Evolutionary conservation across 2,113 vertebrate species (phyloP).

Genomic region (Phalacrocorax pelagicus): DNA sequence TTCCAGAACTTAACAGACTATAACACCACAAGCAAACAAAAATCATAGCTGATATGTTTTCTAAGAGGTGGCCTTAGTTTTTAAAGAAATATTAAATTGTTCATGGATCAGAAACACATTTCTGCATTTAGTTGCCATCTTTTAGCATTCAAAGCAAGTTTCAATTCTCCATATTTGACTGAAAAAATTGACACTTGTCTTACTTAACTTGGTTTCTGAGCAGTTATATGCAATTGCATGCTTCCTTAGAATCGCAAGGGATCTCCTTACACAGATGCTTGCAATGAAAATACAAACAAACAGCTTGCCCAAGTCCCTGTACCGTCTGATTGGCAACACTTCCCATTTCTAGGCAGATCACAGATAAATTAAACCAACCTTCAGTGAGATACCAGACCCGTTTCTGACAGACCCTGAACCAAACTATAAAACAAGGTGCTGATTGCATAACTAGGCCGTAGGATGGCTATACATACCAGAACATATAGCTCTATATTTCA

Average conservation of each 20-base stretch:
- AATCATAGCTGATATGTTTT: background rate
- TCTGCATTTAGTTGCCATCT: background rate
- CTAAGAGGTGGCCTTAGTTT: background rate
- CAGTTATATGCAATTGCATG: background rate
- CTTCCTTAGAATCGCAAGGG: background rate
- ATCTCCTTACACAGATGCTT: background rate
- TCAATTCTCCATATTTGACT: background rate
- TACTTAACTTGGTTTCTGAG: background rate
- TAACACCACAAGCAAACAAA: background rate
- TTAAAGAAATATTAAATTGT: background rate
- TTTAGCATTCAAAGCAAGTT: background rate
- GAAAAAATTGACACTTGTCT: background rate
- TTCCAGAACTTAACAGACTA: background rate
- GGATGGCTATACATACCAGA: background rate
- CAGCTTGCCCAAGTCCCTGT: background rate
- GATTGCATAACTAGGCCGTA: background rate
- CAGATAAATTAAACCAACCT: background rate
- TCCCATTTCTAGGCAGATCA: background rate
- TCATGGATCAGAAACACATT: background rate
- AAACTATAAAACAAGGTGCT: background rate
- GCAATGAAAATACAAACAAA: background rate
- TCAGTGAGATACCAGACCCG: background rate
- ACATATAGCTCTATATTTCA: background rate
- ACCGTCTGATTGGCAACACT: background rate
- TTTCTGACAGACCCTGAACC: background rate